Conservation (phyloP, 2,888 invertebrate species). For the Choreutis nemorana region DNA sequence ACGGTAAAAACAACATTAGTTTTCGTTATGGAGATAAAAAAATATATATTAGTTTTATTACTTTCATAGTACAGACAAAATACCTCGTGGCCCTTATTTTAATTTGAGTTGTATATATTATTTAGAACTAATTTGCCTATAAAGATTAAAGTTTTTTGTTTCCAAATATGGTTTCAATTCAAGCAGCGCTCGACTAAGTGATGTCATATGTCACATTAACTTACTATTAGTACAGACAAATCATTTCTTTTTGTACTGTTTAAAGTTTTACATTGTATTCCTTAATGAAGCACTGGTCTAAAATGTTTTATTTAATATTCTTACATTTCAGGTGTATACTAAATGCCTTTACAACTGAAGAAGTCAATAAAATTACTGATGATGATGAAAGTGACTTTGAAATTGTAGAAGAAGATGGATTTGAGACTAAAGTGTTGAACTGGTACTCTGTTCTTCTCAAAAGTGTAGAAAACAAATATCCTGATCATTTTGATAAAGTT, state of each 20-base stretch:
- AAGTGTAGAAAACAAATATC: slow-evolving; percentile 74
- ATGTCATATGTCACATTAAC: too few species aligned
- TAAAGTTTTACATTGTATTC: not conserved
- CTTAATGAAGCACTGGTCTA: not conserved
- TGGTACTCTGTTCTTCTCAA: slow-evolving; percentile 68
- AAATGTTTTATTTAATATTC: not conserved
- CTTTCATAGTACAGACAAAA: too few species aligned
- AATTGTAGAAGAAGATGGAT: slow-evolving; percentile 44
- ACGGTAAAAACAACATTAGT: too few species aligned
- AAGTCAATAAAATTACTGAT: slow-evolving; percentile 14
- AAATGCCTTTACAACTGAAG: slow-evolving; percentile 28
- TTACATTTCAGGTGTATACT: slow-evolving; percentile 48
- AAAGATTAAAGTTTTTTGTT: too few species aligned
- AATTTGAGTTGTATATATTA: not conserved
- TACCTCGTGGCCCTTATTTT: too few species aligned
- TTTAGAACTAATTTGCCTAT: too few species aligned
- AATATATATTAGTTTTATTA: too few species aligned
- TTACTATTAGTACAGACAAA: too few species aligned
- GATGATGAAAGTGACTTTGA: slow-evolving; percentile 50
- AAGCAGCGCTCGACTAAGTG: too few species aligned
- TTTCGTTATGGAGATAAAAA: too few species aligned
- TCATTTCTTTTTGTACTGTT: too few species aligned
- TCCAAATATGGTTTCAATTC: too few species aligned
- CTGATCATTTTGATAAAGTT: slow-evolving; percentile 73
- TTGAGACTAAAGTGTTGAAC: slow-evolving; percentile 32